Evolutionary conservation across 2,113 vertebrate species (phyloP).

Genomic region (Podarcis muralis): DNA sequence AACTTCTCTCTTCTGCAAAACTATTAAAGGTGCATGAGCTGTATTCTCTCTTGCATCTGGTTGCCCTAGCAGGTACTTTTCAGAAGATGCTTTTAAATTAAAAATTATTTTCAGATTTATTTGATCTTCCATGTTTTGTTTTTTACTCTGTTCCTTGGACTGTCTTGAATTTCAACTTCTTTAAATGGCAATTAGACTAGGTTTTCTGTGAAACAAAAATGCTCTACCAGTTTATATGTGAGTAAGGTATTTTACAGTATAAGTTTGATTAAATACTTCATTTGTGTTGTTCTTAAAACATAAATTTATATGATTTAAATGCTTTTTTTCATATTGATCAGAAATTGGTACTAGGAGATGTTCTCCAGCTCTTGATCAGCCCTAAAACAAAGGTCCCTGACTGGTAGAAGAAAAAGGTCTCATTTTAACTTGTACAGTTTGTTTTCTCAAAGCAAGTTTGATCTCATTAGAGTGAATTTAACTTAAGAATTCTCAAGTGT

Average conservation of each 20-base stretch:
- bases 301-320: not conserved
- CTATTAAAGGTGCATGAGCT: not conserved
- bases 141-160: not conserved
- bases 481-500: not conserved
- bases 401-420: not conserved
- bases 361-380: not conserved
- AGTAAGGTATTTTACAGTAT: not conserved
- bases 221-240: not conserved
- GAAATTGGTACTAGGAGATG: not conserved
- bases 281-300: not conserved
- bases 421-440: not conserved
- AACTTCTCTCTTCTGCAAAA: not conserved
- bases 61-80: not conserved
- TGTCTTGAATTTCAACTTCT: not conserved
- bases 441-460: not conserved
- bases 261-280: not conserved
- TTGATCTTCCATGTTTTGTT: not conserved
- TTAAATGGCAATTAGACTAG: not conserved
- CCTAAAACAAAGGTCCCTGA: not conserved
- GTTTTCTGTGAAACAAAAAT: not conserved
- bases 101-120: not conserved
- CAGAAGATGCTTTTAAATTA: not conserved
- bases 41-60: not conserved
- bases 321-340: not conserved
- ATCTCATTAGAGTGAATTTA: not conserved